These are phyloP conservation scores for Ladona fulva DNA, from an alignment of 1,140 invertebrate species.

Conservation along the genomic window DNA sequence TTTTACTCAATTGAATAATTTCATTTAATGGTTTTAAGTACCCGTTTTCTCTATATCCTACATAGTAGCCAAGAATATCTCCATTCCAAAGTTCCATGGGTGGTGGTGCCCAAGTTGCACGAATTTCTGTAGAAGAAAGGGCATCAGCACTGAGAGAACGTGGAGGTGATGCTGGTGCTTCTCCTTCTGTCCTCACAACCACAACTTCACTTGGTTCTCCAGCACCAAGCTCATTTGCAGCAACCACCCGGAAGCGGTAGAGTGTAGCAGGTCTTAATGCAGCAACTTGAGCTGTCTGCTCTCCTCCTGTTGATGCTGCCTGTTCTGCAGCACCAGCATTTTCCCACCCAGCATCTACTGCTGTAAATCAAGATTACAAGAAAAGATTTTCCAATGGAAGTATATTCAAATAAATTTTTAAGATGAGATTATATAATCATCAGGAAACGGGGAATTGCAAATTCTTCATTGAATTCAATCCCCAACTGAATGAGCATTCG, in stretches of 20 bases:
- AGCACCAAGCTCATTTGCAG: constrained; percentile 41
- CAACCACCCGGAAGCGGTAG: constrained; percentile 43
- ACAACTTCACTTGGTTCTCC: constrained; percentile 40
- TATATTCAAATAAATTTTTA: too few species aligned
- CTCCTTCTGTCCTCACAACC: constrained; percentile 38
- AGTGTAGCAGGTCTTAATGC: constrained; percentile 40
- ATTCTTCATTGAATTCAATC: too few species aligned
- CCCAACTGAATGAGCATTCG: too few species aligned
- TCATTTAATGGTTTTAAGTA: constrained; percentile 13
- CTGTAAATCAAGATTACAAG: background rate
- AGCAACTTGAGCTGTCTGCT: constrained; percentile 31
- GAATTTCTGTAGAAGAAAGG: constrained; percentile 34
- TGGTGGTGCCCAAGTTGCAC: constrained; percentile 35
- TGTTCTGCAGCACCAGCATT: constrained; percentile 18
- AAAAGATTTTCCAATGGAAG: too few species aligned
- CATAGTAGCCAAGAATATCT: constrained; percentile 45
- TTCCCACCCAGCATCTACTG: background rate
- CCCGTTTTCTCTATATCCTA: constrained; percentile 39
- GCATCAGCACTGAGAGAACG: constrained; percentile 39
- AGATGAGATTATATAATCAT: too few species aligned
- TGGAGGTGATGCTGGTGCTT: constrained; percentile 45
- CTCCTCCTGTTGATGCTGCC: constrained; percentile 28
- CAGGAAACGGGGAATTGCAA: too few species aligned
- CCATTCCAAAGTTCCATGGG: constrained; percentile 40
- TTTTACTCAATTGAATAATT: background rate